Evolutionary conservation across 1,140 invertebrate genomes (phyloP), one percentile per base, ranked within the genome.

Genomic region (Drosophila micromelanica): DNA sequence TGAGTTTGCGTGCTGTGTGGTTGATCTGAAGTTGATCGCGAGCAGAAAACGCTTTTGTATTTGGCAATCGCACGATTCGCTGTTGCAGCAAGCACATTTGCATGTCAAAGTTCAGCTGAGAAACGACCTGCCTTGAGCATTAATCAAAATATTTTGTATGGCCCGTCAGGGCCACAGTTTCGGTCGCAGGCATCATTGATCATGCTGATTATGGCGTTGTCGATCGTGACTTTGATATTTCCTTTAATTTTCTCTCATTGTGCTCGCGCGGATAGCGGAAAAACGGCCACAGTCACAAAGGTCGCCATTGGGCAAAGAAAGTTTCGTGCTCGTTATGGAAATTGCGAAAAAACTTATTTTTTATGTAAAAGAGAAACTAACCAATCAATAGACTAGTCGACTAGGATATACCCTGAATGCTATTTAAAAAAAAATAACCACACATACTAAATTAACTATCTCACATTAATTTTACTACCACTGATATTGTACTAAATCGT

Each of bases 201-300:
- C 80, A 74, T 56, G 77, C 73, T 72, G 81, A 86, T 87, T 87
- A 87, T 82, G 82, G 59, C 55, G 62, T 67, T 73, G 69, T 61
- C 56, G 82, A 82, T 86, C 82, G 82, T 86, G 82, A 89, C 82
- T 87, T 79, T 89, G 84, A 86, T 87, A 89, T 86, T 86, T 75
- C 78, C 61, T 73, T 76, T 79, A 87, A 86, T 86, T 86, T 89
- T 89, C 71, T 67, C 27, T 35, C 57, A 86, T 86, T 86, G 84
- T 87, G 56, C 8, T 12, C 5, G 37, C 6, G 35, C 32, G 27
- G 7, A 37, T 17, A 65, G 57, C 32, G 45, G 42, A 43, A 68
- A 76, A 80, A 60, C 46, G 70, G 60, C 63, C 65, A 55, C 64
- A 55, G 56, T 20, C 49, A 65, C 17, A 82, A 65, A 73, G 65